These are phyloP conservation scores for Cistogaster globosa DNA, from an alignment of 2,888 invertebrate genomes.

Conservation along the genomic window DNA sequence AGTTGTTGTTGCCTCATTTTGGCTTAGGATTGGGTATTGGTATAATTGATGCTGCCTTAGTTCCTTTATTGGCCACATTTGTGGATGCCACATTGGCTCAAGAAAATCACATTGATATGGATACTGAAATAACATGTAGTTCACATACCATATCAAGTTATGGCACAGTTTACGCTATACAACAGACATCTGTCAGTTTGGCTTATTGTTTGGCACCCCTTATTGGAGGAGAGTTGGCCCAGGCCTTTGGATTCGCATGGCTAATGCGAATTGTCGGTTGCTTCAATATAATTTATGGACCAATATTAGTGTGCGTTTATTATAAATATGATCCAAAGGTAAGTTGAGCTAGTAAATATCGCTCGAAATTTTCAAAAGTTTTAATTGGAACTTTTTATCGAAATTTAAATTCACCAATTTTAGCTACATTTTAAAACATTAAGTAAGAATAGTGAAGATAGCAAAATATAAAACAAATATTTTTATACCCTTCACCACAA, in stretches of 20 bases:
- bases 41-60: constrained; percentile 90
- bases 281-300: constrained; percentile 88
- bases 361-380: neutral
- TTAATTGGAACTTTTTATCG: too few species aligned
- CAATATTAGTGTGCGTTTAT: constrained; percentile 84
- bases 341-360: neutral
- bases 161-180: constrained; percentile 91
- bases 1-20: constrained; percentile 90
- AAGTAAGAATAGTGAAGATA: too few species aligned
- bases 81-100: constrained; percentile 85
- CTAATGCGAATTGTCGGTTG: constrained; percentile 89
- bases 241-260: constrained; percentile 88
- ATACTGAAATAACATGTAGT: constrained; percentile 60
- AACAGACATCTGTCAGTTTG: constrained; percentile 91
- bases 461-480: too few species aligned
- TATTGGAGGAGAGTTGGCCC: constrained; percentile 88
- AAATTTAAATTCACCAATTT: too few species aligned
- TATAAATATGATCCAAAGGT: constrained; percentile 81
- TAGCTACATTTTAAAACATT: too few species aligned
- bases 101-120: constrained; percentile 75
- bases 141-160: constrained; percentile 84
- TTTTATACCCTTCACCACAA: too few species aligned
- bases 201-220: constrained; percentile 92
- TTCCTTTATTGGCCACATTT: constrained; percentile 89
- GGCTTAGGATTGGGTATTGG: constrained; percentile 91